Conservation (phyloP, 2,797 vertebrate species). For the Tolypeutes matacus region DNA sequence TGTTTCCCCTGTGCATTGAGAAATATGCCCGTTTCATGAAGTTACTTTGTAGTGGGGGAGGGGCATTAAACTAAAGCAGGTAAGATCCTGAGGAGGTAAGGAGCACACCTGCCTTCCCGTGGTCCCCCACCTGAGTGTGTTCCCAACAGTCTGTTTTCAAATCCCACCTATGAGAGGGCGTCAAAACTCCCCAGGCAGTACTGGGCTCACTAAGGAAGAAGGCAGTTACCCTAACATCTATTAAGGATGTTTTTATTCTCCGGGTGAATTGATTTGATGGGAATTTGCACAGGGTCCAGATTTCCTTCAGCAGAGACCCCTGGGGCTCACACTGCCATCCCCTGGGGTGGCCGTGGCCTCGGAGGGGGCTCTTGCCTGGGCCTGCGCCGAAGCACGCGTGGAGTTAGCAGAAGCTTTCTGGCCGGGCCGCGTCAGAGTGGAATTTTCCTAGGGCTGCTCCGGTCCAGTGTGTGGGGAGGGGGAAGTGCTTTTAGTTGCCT, state of each 20-base stretch:
- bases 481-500: neutral
- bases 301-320: neutral
- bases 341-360: neutral
- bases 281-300: conserved; percentile 54
- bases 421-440: neutral
- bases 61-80: neutral
- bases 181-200: neutral
- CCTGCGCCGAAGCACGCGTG: neutral
- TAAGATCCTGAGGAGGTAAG: neutral
- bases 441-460: neutral
- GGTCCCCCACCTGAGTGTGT: conserved; percentile 69
- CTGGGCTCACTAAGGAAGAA: neutral
- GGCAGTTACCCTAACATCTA: neutral
- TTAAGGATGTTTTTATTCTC: neutral
- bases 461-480: neutral
- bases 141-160: conserved; percentile 69
- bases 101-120: conserved; percentile 72
- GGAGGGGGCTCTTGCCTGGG: neutral
- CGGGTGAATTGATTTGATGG: neutral
- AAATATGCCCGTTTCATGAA: neutral
- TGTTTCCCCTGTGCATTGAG: conserved; percentile 22
- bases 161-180: neutral
- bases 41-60: neutral
- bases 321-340: neutral
- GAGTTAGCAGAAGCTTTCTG: neutral